Evolutionary conservation across 2,888 invertebrate species (phyloP).

Genomic region (Polia nebulosa): DNA sequence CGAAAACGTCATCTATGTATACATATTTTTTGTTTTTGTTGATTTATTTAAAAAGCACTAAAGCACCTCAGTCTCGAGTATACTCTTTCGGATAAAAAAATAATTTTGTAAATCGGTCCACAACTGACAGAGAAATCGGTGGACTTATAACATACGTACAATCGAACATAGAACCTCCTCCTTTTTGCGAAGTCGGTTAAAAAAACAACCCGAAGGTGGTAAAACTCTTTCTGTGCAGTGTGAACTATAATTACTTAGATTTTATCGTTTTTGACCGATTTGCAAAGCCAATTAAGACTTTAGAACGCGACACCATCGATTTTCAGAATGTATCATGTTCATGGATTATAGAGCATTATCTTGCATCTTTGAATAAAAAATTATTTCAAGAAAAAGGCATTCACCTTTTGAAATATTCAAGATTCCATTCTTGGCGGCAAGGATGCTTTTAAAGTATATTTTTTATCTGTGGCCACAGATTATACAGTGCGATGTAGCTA

Average conservation of each 20-base stretch:
- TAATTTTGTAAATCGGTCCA: no score
- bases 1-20: no score
- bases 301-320: not conserved
- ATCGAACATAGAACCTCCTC: no score
- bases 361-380: constrained; percentile 27
- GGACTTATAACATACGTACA: no score
- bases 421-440: constrained; percentile 59
- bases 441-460: constrained; percentile 44
- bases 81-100: no score
- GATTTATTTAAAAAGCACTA: no score
- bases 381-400: constrained; percentile 37
- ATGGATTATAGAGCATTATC: constrained; percentile 31
- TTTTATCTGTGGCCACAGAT: constrained; percentile 55
- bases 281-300: constrained; percentile 34
- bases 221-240: not conserved
- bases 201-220: not conserved
- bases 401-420: constrained; percentile 52
- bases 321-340: constrained; percentile 37
- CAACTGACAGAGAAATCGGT: no score
- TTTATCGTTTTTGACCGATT: constrained; percentile 17
- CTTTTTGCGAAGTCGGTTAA: no score
- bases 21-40: no score
- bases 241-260: constrained; percentile 15
- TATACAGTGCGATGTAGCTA: constrained; percentile 45
- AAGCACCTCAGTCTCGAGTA: no score